Percentiles rank a stretch among this genome's conserved stretches.
Evolutionary conservation across 2,888 invertebrate species (phyloP).

Genomic region (Acanthosepion esculentum): DNA sequence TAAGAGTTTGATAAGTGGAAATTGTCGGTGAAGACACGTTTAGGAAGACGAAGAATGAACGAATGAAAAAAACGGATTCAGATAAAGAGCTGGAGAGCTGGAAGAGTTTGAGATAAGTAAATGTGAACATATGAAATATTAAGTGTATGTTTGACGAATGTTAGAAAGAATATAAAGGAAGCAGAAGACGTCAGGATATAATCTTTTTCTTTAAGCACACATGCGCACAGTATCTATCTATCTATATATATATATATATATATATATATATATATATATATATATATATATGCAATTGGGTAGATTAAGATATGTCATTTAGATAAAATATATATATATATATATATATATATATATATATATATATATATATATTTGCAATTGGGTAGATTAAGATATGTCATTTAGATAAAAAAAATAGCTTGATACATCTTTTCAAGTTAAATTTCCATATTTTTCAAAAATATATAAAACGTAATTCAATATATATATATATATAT

Average conservation of each 20-base stretch:
- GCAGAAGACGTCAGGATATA: background rate
- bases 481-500: too few species aligned
- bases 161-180: background rate
- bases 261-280: background rate
- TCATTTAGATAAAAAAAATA: too few species aligned
- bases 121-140: background rate
- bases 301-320: too few species aligned
- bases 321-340: background rate
- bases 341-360: background rate
- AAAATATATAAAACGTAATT: too few species aligned
- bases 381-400: too few species aligned
- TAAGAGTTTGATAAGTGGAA: too few species aligned
- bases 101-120: slow-evolving; percentile 33
- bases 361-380: background rate
- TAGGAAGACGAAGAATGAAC: too few species aligned
- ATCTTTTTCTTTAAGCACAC: too few species aligned
- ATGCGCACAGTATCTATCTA: background rate
- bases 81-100: background rate
- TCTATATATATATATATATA: background rate
- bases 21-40: too few species aligned
- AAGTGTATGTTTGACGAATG: background rate
- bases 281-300: background rate
- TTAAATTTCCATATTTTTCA: too few species aligned
- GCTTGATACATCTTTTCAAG: too few species aligned
- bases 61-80: too few species aligned